Evolutionary conservation across 2,888 invertebrate species (phyloP), one percentile per base, ranked within the genome.

Genomic region (Aspidiotus rigidus): DNA sequence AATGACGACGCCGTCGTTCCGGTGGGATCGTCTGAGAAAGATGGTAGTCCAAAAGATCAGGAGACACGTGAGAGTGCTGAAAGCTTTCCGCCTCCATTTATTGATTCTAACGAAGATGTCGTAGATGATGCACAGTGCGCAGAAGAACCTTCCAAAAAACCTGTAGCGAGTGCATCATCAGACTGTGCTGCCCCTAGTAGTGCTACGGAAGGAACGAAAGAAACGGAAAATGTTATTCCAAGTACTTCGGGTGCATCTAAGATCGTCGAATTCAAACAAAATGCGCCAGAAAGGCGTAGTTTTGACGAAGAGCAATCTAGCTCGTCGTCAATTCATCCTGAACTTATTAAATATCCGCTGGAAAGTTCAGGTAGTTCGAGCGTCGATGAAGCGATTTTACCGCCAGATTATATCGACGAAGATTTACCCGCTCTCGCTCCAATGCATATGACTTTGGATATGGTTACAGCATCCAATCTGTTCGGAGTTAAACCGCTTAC

Each of bases 281-380:
- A 61, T 6, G 56, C n/a, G 3, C 74, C 74, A 17, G 74, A 74
- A 16, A 75, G 74, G 67, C 71, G 75, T 55, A 74, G 74, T 71
- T 74, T 74, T 71, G 75, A 74, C 69, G 74, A 75, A 53, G 74
- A 74, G 54, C 73, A 73, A 7, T 75, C 76, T 0, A 74, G 74
- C 55, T 75, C 75, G 3, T 62, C 54, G 41, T 71, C 64, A n/a
- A 49, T 66, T 8, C 49, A 55, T 11, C 57, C 54, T 40, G 56
- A 55, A 7, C 40, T 13, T 6, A 53, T 70, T 11, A 63, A 71
- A 53, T 91, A 90, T 76, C 86, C 90, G 28, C 83, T 91, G 15
- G 90, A 90, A 76, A 90, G 90, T 76, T 90, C 90, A 64, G 90
- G 89, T 53, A 90, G 90, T 72, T 90, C 90, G 6, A 91, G 90